Conservation (phyloP, 1,140 invertebrate genomes). For the Aphelenchoides besseyi region DNA sequence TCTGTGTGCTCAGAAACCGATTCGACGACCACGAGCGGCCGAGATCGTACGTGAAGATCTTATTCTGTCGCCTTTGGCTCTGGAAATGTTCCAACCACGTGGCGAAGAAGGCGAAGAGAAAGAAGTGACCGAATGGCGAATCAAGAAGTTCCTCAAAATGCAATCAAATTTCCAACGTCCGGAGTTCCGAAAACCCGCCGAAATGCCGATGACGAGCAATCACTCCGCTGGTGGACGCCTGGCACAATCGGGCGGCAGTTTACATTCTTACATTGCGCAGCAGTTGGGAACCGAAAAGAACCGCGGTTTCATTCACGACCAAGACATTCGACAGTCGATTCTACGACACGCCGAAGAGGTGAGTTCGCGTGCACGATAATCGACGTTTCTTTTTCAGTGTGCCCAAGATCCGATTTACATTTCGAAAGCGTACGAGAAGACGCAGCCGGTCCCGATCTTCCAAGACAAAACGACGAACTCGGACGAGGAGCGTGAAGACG, state of each 20-base stretch:
- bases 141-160: conserved; percentile 72
- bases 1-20: conserved; percentile 80
- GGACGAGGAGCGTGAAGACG: conserved; percentile 47
- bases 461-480: conserved; percentile 38
- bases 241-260: conserved; percentile 86
- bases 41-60: conserved; percentile 84
- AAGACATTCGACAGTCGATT: conserved; percentile 92
- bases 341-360: conserved; percentile 87
- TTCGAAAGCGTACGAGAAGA: conserved; percentile 78
- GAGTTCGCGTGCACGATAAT: background rate
- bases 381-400: conserved; percentile 66
- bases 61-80: conserved; percentile 72
- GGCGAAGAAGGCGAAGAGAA: conserved; percentile 67
- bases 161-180: conserved; percentile 86
- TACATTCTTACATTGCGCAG: conserved; percentile 93
- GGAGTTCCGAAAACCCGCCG: conserved; percentile 83
- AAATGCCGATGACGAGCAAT: conserved; percentile 87
- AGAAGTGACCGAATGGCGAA: conserved; percentile 82
- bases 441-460: conserved; percentile 64
- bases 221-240: conserved; percentile 67
- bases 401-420: conserved; percentile 96
- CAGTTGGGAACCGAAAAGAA: conserved; percentile 84
- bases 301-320: conserved; percentile 81
- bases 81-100: conserved; percentile 79
- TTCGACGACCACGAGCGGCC: conserved; percentile 67